Conservation (phyloP, 2,113 vertebrate species). For the Brienomyrus longianalis region DNA sequence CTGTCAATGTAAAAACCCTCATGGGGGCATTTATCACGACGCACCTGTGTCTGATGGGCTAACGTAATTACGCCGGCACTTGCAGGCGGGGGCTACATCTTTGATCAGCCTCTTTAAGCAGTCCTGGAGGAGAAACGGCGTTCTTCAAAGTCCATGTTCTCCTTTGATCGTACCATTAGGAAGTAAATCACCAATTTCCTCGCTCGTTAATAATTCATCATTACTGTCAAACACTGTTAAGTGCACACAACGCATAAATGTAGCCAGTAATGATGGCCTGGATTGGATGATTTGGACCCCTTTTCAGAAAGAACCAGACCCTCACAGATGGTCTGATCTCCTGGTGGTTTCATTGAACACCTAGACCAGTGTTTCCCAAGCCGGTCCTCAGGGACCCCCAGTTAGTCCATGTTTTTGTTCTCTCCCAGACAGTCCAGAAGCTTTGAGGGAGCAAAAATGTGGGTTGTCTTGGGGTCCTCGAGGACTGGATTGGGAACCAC, state of each 20-base stretch:
- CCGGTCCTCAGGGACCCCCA: background rate
- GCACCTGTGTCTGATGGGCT: background rate
- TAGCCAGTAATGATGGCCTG: background rate
- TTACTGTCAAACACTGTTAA: background rate
- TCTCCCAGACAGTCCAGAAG: background rate
- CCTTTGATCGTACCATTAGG: background rate
- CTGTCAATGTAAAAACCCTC: background rate
- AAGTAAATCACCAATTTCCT: background rate
- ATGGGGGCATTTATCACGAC: background rate
- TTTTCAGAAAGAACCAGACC: background rate
- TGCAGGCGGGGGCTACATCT: background rate
- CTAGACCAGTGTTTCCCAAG: background rate
- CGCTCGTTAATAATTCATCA: background rate
- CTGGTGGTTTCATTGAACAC: background rate
- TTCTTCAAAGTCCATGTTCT: background rate
- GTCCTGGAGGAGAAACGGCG: background rate
- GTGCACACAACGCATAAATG: background rate
- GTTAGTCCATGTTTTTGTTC: background rate
- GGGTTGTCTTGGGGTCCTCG: background rate
- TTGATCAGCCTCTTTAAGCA: background rate
- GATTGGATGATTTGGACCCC: background rate
- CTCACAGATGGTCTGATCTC: background rate
- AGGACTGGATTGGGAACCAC: background rate
- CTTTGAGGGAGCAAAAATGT: background rate
- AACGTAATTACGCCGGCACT: background rate